Percentiles rank a stretch among this genome's conserved stretches.
Conservation (phyloP, 2,888 invertebrate genomes). For the Sarcophaga rosellei region DNA sequence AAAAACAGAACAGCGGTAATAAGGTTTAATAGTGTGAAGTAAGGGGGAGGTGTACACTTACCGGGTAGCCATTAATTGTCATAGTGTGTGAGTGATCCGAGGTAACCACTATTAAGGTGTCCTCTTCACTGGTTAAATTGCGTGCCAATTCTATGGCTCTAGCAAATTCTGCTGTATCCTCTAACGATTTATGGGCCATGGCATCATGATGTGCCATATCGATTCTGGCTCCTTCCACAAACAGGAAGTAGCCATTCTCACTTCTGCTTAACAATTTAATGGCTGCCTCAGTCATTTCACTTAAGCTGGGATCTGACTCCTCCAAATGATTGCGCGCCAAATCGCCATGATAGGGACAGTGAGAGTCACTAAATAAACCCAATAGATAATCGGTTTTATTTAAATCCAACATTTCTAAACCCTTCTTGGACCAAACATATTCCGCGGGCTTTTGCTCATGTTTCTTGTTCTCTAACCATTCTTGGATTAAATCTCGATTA, state of each 20-base stretch:
- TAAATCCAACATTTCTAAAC: conserved; percentile 77
- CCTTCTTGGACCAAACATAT: conserved; percentile 74
- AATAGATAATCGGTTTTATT: conserved; percentile 83
- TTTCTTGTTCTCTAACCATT: conserved; percentile 83
- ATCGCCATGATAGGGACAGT: conserved; percentile 84
- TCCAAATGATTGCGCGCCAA: conserved; percentile 80
- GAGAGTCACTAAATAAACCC: conserved; percentile 83
- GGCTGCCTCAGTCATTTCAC: conserved; percentile 86
- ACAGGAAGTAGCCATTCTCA: conserved; percentile 86
- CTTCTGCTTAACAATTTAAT: conserved; percentile 84
- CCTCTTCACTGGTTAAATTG: conserved; percentile 83
- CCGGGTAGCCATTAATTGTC: conserved; percentile 88
- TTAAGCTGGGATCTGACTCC: conserved; percentile 83
- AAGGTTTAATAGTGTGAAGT: background rate
- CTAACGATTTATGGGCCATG: conserved; percentile 86
- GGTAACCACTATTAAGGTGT: conserved; percentile 91
- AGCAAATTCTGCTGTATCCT: conserved; percentile 89
- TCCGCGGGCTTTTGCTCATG: conserved; percentile 75
- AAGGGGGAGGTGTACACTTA: conserved; percentile 76
- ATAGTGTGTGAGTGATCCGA: conserved; percentile 91
- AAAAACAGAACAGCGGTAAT: no score
- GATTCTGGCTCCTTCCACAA: conserved; percentile 85
- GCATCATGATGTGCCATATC: conserved; percentile 84
- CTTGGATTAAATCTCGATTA: conserved; percentile 85
- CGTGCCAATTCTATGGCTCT: conserved; percentile 86